Evolutionary conservation across 1,140 invertebrate species (phyloP).

Genomic region (Drosophila oshimai): DNA sequence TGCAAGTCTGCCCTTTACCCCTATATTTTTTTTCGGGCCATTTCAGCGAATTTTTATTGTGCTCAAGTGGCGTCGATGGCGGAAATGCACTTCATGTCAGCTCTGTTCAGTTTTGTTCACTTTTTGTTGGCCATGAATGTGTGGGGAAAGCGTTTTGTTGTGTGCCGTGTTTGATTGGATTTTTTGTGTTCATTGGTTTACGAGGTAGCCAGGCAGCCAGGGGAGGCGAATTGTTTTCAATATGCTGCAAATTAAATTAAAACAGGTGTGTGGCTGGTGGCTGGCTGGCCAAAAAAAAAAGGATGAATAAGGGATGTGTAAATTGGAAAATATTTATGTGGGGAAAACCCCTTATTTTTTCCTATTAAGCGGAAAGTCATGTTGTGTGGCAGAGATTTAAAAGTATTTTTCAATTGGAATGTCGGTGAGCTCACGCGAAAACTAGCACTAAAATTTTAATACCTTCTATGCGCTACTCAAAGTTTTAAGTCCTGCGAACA

Average conservation of each 20-base stretch:
- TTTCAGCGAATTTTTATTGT: slow-evolving; percentile 46
- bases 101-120: not conserved
- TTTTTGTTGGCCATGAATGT: slow-evolving; percentile 10
- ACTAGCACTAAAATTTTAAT: slow-evolving; percentile 28
- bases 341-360: not conserved
- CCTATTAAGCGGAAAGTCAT: slow-evolving; percentile 22
- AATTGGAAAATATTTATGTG: slow-evolving; percentile 29
- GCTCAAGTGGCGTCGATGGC: slow-evolving; percentile 37
- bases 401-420: slow-evolving; percentile 14
- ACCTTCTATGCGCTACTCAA: slow-evolving; percentile 18
- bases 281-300: slow-evolving; percentile 9
- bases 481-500: slow-evolving; percentile 12
- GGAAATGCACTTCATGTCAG: slow-evolving; percentile 22
- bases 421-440: not conserved
- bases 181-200: slow-evolving; percentile 15
- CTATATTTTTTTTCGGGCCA: slow-evolving; percentile 18
- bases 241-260: slow-evolving; percentile 70
- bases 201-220: not conserved
- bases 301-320: not conserved
- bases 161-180: slow-evolving; percentile 58
- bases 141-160: slow-evolving; percentile 31
- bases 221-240: slow-evolving; percentile 36
- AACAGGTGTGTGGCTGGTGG: slow-evolving; percentile 44
- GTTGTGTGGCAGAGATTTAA: slow-evolving; percentile 19
- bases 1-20: not conserved